Evolutionary conservation across 2,888 invertebrate species (phyloP), one percentile per base, ranked within the genome.

Genomic region (Eurytoma adleriae): DNA sequence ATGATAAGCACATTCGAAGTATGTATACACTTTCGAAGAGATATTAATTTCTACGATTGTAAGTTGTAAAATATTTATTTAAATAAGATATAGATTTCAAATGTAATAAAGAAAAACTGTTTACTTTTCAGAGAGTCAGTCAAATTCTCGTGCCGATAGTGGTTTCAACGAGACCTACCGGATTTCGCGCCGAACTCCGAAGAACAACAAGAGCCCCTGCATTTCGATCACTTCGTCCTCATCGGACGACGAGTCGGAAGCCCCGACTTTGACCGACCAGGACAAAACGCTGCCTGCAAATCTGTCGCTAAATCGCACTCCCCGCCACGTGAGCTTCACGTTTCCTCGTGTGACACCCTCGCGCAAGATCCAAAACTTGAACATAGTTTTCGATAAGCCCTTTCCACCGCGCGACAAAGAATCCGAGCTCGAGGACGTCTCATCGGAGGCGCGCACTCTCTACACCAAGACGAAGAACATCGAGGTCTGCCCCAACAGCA

Each of bases 331-430:
- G 13, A 86, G 86, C 59, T 79, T 81, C n/a, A 88, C 88, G 0
- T 87, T 85, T 40, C 88, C 89, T 0, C 85, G 85, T 16, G 30
- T 85, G 3, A 87, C 87, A 1, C 87, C 86, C 0, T 86, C 87
- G 1, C 82, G 86, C 14, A 89, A 87, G 50, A 81, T 88, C 0
- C 77, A 85, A 5, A 88, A 88, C 70, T 85, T 89, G 72, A 89
- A 89, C 68, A 81, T 83, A 50, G 78, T 83, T 2, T 71, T 83
- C 24, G 10, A 74, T 12, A 13, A 74, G 30, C 52, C 64, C 14
- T 54, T 73, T 24, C 56, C 75, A 7, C 56, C 70, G 3, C n/a
- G 64, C 18, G 61, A 16, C 40, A 1, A 50, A n/a, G 54, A 30
- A 13, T 52, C 14, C 1, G n/a, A 1, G 4, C 61, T 12, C 56